A percentile compares a stretch with the other conserved stretches of the same genome.
Conservation (phyloP, 2,113 vertebrate species). For the Pterocles burchelli region DNA sequence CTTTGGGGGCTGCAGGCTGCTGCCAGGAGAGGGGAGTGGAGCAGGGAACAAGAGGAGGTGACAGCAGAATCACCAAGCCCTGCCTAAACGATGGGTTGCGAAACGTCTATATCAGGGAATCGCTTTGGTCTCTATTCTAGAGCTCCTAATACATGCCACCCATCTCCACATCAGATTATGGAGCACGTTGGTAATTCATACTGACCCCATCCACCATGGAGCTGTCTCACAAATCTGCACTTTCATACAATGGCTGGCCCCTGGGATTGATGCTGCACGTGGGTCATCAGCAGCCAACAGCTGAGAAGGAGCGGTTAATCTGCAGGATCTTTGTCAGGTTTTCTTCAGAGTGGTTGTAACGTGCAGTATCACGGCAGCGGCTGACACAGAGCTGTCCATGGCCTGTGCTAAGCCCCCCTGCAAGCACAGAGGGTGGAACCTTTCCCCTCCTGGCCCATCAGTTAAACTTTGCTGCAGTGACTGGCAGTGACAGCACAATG, state of each 20-base stretch:
- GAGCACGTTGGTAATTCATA: background rate
- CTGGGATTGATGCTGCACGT: background rate
- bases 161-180: background rate
- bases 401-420: background rate
- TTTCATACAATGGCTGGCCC: background rate
- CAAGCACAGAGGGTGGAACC: background rate
- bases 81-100: background rate
- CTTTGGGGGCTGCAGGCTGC: background rate
- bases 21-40: accelerated
- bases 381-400: background rate
- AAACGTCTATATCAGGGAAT: background rate
- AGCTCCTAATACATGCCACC: background rate
- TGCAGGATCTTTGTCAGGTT: background rate
- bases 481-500: accelerated
- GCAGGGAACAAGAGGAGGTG: background rate
- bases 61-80: accelerated
- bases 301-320: background rate
- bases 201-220: background rate
- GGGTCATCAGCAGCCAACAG: background rate
- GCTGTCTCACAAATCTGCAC: background rate
- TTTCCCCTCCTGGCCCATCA: background rate
- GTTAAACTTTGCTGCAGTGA: background rate
- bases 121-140: background rate
- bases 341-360: background rate
- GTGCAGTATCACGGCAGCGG: background rate